phyloP scores from a whole-genome alignment of 1,140 invertebrate genomes.

The Paraescarpia echinospica region DNA sequence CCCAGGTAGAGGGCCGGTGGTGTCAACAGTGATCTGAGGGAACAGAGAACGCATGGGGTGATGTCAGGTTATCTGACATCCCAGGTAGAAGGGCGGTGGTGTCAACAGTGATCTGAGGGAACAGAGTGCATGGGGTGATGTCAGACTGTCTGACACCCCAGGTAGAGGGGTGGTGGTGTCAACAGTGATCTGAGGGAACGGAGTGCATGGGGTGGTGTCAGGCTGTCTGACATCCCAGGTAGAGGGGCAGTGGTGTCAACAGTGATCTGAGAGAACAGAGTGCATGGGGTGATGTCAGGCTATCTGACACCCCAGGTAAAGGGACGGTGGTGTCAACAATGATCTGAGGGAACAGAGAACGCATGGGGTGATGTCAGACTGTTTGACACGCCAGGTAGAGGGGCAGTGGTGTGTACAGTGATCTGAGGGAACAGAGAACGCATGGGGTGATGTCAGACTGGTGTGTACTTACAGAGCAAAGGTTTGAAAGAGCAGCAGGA shows the following conservation, averaged over 20 bases:
- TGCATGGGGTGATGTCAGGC: neutral
- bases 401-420: neutral
- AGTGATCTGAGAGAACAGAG: neutral
- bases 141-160: neutral
- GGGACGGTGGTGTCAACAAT: neutral
- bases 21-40: neutral
- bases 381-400: neutral
- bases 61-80: neutral
- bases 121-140: neutral
- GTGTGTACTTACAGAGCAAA: neutral
- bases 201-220: neutral
- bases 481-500: neutral
- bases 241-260: neutral
- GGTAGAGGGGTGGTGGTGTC: neutral
- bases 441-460: conserved; percentile 13
- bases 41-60: neutral
- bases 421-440: neutral
- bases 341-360: neutral
- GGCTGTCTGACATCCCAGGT: neutral
- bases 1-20: neutral
- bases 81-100: neutral
- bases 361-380: neutral
- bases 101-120: neutral
- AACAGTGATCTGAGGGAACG: neutral
- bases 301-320: neutral